These are phyloP conservation scores for Charina bottae DNA, from an alignment of 2,113 vertebrate species.

Conservation along the genomic window DNA sequence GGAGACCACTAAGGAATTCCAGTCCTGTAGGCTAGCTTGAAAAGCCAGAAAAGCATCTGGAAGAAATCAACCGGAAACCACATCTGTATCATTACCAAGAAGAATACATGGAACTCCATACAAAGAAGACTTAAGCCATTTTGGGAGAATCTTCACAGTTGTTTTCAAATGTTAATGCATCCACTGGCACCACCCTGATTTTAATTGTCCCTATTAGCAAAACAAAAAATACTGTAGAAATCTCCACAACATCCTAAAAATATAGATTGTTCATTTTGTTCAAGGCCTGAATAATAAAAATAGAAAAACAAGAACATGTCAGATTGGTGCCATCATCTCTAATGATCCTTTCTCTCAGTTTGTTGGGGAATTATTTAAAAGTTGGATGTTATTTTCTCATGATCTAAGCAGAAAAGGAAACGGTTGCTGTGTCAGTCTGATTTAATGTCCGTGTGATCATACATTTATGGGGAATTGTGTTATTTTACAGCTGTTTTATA, in stretches of 20 bases:
- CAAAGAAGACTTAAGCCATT: not conserved
- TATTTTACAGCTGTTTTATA: constrained; percentile 45
- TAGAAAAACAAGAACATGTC: not conserved
- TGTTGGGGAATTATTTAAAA: constrained; percentile 54
- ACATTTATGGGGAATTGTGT: constrained; percentile 41
- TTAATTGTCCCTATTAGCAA: constrained; percentile 8
- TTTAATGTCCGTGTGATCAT: constrained; percentile 65
- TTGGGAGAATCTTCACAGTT: not conserved
- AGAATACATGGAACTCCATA: too few species aligned
- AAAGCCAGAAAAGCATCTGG: too few species aligned
- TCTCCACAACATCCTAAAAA: constrained; percentile 51
- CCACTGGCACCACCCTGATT: too few species aligned
- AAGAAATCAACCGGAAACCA: too few species aligned
- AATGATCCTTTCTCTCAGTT: constrained; percentile 5
- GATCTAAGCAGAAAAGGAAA: constrained; percentile 58
- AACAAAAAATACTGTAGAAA: not conserved
- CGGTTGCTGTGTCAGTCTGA: constrained; percentile 64
- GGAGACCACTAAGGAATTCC: too few species aligned
- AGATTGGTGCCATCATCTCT: constrained; percentile 25
- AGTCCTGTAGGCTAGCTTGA: too few species aligned
- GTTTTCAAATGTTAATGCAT: constrained; percentile 30
- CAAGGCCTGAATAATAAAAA: constrained; percentile 18
- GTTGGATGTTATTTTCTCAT: constrained; percentile 59
- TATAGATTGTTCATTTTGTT: constrained; percentile 44
- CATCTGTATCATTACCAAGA: too few species aligned